These are phyloP conservation scores for Mesaphorura yosii DNA, from an alignment of 1,140 invertebrate species.

Conservation along the genomic window DNA sequence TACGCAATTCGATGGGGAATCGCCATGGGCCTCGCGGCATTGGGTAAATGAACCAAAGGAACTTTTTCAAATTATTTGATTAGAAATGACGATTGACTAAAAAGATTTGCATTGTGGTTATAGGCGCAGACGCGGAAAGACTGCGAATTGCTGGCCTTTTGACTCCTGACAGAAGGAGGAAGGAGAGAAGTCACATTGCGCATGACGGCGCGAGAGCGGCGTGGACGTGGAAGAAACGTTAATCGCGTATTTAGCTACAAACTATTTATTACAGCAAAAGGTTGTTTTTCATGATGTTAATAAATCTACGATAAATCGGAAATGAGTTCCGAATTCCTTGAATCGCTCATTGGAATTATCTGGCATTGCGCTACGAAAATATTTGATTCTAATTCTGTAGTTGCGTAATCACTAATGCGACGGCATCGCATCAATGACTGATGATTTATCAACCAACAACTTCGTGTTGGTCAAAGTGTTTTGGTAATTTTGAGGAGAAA, in stretches of 20 bases:
- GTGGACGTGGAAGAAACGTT: constrained; percentile 86
- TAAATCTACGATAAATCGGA: too few relatives aligned
- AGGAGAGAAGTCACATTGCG: constrained; percentile 88
- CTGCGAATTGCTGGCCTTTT: constrained; percentile 87
- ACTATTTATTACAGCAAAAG: background rate
- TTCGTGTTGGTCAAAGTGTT: too few relatives aligned
- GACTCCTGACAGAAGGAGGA: constrained; percentile 60
- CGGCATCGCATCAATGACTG: too few relatives aligned
- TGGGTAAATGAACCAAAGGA: constrained; percentile 48
- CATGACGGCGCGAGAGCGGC: constrained; percentile 81
- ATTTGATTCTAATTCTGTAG: too few relatives aligned
- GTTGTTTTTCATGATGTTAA: too few relatives aligned
- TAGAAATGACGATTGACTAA: background rate
- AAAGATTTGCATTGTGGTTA: background rate
- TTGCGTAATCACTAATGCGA: too few relatives aligned
- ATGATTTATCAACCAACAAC: too few relatives aligned
- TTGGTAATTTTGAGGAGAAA: too few relatives aligned
- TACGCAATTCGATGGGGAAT: constrained; percentile 78
- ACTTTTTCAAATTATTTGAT: background rate
- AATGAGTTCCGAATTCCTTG: too few relatives aligned
- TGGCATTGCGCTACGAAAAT: too few relatives aligned
- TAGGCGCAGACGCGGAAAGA: constrained; percentile 47
- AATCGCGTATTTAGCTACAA: too few relatives aligned
- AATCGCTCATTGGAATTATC: too few relatives aligned
- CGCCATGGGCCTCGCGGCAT: constrained; percentile 56